phyloP scores from a whole-genome alignment of 2,113 vertebrate genomes.

The Menura novaehollandiae region DNA sequence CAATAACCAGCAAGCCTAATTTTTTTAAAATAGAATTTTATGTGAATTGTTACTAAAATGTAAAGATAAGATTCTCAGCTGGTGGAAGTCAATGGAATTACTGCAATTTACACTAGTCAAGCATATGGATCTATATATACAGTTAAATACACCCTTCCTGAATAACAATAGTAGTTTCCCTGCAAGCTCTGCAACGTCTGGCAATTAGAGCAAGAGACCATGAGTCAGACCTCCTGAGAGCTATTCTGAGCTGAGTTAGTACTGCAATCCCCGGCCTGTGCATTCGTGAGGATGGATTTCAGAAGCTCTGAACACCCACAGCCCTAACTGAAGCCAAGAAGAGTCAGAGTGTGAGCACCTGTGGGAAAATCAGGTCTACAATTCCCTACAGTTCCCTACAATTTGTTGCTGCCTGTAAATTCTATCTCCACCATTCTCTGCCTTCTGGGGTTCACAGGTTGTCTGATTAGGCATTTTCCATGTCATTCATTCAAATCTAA shows the following conservation, averaged over 20 bases:
- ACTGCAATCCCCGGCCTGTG: accelerated
- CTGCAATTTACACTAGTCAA: not conserved
- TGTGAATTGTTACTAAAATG: not conserved
- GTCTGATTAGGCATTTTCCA: not conserved
- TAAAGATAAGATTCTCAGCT: not conserved
- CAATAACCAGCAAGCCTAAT: not conserved
- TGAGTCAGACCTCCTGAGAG: not conserved
- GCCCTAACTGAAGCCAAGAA: not conserved
- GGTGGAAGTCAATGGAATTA: not conserved
- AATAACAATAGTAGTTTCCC: not conserved
- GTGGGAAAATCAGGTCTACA: not conserved
- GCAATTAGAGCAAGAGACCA: not conserved
- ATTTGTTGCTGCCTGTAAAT: not conserved
- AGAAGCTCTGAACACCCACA: not conserved
- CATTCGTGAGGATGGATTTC: not conserved
- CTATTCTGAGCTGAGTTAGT: not conserved
- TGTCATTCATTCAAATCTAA: not conserved
- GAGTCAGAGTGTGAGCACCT: not conserved
- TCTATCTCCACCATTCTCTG: not conserved
- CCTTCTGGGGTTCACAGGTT: not conserved
- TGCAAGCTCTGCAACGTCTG: not conserved
- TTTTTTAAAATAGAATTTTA: not conserved
- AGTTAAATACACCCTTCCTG: not conserved
- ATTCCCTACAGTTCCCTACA: not conserved
- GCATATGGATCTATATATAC: not conserved